Evolutionary conservation across 1,140 invertebrate genomes (phyloP).

Genomic region (Drosophila gunungcola): DNA sequence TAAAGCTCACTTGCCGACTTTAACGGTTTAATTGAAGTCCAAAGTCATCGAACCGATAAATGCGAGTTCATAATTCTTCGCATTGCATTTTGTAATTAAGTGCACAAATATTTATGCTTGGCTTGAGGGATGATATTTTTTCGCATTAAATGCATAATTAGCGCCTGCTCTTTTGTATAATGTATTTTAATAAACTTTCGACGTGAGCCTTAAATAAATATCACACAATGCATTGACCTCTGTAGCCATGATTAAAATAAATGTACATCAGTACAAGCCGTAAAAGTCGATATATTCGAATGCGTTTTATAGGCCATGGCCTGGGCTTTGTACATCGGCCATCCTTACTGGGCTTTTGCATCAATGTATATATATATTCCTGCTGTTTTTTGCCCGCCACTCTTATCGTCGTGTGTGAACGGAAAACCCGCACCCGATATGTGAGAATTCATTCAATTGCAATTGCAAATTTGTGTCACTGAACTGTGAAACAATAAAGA

Average conservation of each 20-base stretch:
- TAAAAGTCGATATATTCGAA: constrained; percentile 12
- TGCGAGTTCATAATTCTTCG: constrained; percentile 55
- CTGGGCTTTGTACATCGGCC: background rate
- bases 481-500: constrained; percentile 61
- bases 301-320: constrained; percentile 24
- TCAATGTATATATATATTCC: constrained; percentile 19
- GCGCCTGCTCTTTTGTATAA: constrained; percentile 28
- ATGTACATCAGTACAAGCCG: constrained; percentile 9
- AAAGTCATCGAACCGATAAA: constrained; percentile 49
- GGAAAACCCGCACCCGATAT: constrained; percentile 39
- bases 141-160: constrained; percentile 64
- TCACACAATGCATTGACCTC: constrained; percentile 22
- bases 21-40: constrained; percentile 21
- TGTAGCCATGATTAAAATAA: constrained; percentile 29
- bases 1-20: constrained; percentile 41
- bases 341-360: constrained; percentile 4
- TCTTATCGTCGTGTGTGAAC: constrained; percentile 43
- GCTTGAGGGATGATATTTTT: constrained; percentile 28
- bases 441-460: constrained; percentile 55
- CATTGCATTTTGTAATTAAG: constrained; percentile 60
- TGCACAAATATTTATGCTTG: constrained; percentile 60
- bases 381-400: constrained; percentile 20
- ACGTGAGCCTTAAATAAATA: constrained; percentile 40
- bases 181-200: constrained; percentile 59
- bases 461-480: constrained; percentile 58